Evolutionary conservation across 2,888 invertebrate genomes (phyloP).

Genomic region (Caenorhabditis afra): DNA sequence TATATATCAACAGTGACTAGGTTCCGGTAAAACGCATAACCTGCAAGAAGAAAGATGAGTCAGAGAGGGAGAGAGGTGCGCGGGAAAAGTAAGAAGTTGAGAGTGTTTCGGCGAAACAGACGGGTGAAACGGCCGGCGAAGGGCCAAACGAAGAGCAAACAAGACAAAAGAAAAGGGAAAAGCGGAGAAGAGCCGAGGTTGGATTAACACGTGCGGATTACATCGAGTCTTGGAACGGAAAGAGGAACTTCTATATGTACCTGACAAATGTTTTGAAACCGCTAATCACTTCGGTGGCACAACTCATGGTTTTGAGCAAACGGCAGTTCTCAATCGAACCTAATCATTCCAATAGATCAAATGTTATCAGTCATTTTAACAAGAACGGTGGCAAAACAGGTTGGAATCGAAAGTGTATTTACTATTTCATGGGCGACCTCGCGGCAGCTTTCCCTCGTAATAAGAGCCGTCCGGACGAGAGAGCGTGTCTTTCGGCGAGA

Average conservation of each 20-base stretch:
- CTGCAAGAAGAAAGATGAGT: constrained; percentile 27
- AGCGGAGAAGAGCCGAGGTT: constrained; percentile 22
- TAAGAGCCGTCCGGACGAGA: constrained; percentile 36
- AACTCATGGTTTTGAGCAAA: too few relatives aligned
- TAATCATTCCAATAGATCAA: too few relatives aligned
- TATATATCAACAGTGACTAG: constrained; percentile 13
- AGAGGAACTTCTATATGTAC: too few relatives aligned
- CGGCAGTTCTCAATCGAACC: too few relatives aligned
- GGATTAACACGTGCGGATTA: constrained; percentile 48
- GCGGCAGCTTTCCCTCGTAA: constrained; percentile 27
- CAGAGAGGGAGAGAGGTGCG: constrained; percentile 5
- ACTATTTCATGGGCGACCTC: background rate
- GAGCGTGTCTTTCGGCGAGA: constrained; percentile 5
- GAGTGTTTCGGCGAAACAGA: constrained; percentile 4
- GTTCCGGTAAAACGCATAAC: constrained; percentile 53
- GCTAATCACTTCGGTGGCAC: too few relatives aligned
- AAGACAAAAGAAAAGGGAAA: constrained; percentile 29
- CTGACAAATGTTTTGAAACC: too few relatives aligned
- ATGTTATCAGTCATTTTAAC: too few relatives aligned
- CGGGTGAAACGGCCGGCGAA: constrained; percentile 45
- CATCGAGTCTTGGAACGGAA: constrained; percentile 1
- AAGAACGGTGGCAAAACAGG: too few relatives aligned
- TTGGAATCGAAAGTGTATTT: background rate
- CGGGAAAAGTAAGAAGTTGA: constrained; percentile 20
- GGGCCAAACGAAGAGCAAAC: constrained; percentile 49